These are phyloP conservation scores for Copidosoma aretas DNA, from an alignment of 2,888 invertebrate genomes.

Conservation along the genomic window DNA sequence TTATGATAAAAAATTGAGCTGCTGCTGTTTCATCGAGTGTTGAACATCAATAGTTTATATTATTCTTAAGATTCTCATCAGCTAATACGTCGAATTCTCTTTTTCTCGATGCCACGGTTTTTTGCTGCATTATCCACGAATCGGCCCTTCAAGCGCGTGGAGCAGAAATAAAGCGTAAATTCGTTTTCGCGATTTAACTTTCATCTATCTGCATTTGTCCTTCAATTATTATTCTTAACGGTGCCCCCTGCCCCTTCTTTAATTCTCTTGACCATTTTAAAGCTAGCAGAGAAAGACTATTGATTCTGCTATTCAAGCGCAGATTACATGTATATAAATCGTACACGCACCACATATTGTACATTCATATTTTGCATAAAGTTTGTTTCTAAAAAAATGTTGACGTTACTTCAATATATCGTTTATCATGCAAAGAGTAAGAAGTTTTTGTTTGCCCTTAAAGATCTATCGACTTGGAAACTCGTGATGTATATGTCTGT, in stretches of 20 bases:
- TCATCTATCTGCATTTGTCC: not conserved
- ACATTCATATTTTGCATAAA: too few species aligned
- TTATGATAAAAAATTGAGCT: not conserved
- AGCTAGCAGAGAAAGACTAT: constrained; percentile 16
- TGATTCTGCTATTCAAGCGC: constrained; percentile 11
- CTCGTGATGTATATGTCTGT: constrained; percentile 9
- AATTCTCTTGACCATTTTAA: constrained; percentile 1
- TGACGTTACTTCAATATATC: not conserved
- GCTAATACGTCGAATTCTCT: too few species aligned
- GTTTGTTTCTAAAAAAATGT: too few species aligned
- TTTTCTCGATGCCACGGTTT: too few species aligned
- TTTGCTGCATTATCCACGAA: too few species aligned
- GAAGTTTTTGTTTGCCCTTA: constrained; percentile 20
- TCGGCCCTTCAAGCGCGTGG: too few species aligned
- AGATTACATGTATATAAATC: constrained; percentile 6
- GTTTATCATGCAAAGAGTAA: constrained; percentile 26
- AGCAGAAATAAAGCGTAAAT: too few species aligned
- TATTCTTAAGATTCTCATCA: too few species aligned
- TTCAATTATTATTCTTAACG: constrained; percentile 28
- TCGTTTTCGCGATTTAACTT: too few species aligned
- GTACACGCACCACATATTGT: too few species aligned
- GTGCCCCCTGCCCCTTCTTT: constrained; percentile 4
- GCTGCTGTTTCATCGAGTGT: not conserved
- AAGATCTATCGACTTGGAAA: constrained; percentile 6
- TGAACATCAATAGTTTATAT: too few species aligned